phyloP scores from a whole-genome alignment of 2,113 vertebrate species.

The Nipponia nippon region DNA sequence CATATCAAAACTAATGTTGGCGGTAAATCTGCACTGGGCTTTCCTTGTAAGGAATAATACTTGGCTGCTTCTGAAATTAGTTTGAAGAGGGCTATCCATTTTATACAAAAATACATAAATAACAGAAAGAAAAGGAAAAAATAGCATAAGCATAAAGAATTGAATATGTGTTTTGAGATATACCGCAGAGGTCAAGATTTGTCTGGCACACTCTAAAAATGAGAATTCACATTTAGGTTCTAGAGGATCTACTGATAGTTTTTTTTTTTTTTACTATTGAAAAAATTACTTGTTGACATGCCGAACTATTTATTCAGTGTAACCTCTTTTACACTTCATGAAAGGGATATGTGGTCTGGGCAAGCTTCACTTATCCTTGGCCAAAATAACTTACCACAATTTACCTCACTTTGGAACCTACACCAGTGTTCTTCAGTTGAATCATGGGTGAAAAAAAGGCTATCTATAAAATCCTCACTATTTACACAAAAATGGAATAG shows the following conservation, averaged over 20 bases:
- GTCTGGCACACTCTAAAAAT: neutral
- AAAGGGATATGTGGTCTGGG: constrained; percentile 26
- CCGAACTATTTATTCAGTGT: constrained; percentile 20
- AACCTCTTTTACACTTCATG: constrained; percentile 13
- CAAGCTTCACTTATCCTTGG: constrained; percentile 6
- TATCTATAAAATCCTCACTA: neutral
- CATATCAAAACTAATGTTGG: neutral
- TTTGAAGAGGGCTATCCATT: neutral
- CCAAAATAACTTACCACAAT: constrained; percentile 38
- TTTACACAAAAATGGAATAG: neutral
- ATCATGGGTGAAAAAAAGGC: neutral
- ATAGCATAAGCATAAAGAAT: neutral
- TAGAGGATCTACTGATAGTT: neutral
- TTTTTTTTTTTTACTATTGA: neutral
- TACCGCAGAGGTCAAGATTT: neutral
- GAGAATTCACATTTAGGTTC: neutral
- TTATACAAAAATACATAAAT: neutral
- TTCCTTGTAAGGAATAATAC: constrained; percentile 12
- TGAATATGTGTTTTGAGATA: neutral
- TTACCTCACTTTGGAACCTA: constrained; percentile 29
- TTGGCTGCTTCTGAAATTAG: neutral
- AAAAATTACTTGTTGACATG: constrained; percentile 18
- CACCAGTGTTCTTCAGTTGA: neutral
- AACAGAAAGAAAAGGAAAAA: neutral
- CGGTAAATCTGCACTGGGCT: neutral